Base-by-base conservation (phyloP, 2,797 vertebrate genomes). In the Dicrostonyx torquatus region DNA sequence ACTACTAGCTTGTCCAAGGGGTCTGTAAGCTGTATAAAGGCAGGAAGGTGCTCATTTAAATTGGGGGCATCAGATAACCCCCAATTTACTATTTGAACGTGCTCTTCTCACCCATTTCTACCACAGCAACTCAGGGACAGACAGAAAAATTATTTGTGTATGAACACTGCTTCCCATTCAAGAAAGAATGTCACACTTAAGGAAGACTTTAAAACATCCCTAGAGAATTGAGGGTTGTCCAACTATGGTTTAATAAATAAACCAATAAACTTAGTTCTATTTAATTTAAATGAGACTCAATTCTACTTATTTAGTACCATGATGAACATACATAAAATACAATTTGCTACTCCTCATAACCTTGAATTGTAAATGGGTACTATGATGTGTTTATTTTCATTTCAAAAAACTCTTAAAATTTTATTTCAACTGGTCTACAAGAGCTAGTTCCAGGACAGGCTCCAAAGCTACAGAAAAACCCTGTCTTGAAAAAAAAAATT, bases 121-220 rank as follows among this genome's bases (percentile, higher is more conserved):
- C 82, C 76, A 75, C 12, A 75, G 50, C 93, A 94, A 66, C 6
- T 10, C 14, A 83, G 34, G 50, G 83, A 48, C 45, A 50, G 80
- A 62, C 40, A 64, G 84, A 18, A 85, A 78, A 12, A 13, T 68
- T 76, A 91, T 85, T 90, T 95, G 43, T 60, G 40, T 87, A 87
- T 58, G 48, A 55, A 75, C 17, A 86, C 53, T 66, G 29, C 45
- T 93, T 93, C 72, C 79, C 29, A 95, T 64, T 79, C 66, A 93
- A 82, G 89, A 88, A 93, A 92, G 62, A 94, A 92, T 2, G 80
- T 94, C 60, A 83, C 58, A 95, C 88, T 95, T 85, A 95, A 92
- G 40, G 43, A 92, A 64, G 34, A 90, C 64, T 50, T 68, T 84
- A 94, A 62, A 48, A 64, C 17, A 90, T 26, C 37, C 60, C 43